A percentile compares a stretch with the other conserved stretches of the same genome.
Conservation (phyloP, 92 coral and sea anemone genomes). For the Pocillopora grandis region DNA sequence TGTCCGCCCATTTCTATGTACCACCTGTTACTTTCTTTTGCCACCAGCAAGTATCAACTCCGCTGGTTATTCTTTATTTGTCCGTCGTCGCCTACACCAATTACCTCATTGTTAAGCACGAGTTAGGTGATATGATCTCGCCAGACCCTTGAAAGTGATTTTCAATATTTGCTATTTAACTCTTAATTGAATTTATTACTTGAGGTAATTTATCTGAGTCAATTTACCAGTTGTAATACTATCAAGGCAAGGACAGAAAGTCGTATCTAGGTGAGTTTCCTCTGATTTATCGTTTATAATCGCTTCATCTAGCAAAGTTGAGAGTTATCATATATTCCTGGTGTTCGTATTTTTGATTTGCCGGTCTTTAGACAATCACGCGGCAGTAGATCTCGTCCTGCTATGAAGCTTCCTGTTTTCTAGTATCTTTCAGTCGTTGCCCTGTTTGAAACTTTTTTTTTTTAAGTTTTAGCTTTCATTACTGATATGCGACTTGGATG, state of each 20-base stretch:
- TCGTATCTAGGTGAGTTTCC: background rate
- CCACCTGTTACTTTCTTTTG: constrained; percentile 20
- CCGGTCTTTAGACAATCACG: background rate
- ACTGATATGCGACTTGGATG: too few relatives aligned
- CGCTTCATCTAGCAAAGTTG: background rate
- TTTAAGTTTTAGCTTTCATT: too few relatives aligned
- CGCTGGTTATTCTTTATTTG: constrained; percentile 23
- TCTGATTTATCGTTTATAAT: background rate
- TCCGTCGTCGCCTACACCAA: constrained; percentile 5
- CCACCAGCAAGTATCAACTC: constrained; percentile 20
- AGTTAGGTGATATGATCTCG: constrained; percentile 30
- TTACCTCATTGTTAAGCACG: constrained; percentile 40
- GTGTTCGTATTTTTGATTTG: background rate
- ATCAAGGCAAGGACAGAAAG: constrained; percentile 3
- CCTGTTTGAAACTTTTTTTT: too few relatives aligned
- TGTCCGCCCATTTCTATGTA: too few relatives aligned
- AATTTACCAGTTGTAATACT: background rate
- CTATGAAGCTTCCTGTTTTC: background rate
- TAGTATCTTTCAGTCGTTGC: background rate
- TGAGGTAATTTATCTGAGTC: background rate
- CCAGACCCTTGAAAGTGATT: background rate
- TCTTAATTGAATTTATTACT: background rate
- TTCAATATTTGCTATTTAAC: constrained; percentile 9
- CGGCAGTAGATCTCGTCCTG: background rate
- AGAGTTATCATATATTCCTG: constrained; percentile 7